These are phyloP conservation scores for Lasaia peninsularis DNA, from an alignment of 1,140 invertebrate genomes.

Conservation along the genomic window DNA sequence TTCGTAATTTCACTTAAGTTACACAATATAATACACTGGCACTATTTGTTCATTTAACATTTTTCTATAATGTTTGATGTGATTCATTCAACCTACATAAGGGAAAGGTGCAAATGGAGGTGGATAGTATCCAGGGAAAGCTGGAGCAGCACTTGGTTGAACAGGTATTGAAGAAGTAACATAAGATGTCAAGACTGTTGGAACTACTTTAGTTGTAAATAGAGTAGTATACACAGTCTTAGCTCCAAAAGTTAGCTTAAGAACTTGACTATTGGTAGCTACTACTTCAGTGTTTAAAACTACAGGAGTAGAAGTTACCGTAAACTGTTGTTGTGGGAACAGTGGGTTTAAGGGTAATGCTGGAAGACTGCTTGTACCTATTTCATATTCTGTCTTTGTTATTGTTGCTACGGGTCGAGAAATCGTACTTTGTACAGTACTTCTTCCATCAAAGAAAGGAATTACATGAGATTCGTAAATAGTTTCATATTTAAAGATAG, in stretches of 20 bases:
- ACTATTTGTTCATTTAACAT: conserved; percentile 10
- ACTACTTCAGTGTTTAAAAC: conserved; percentile 88
- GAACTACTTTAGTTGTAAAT: conserved; percentile 90
- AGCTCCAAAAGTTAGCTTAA: conserved; percentile 92
- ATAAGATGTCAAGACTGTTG: conserved; percentile 89
- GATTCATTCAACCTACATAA: conserved; percentile 81
- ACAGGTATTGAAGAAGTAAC: conserved; percentile 87
- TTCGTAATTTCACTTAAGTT: conserved; percentile 11
- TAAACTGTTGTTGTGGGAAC: conserved; percentile 83
- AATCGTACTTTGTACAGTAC: conserved; percentile 86
- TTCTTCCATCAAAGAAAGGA: conserved; percentile 85
- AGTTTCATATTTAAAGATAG: conserved; percentile 86
- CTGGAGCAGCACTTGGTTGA: conserved; percentile 79
- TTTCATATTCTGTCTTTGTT: conserved; percentile 86
- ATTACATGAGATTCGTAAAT: conserved; percentile 89
- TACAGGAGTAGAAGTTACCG: conserved; percentile 88
- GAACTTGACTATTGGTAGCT: conserved; percentile 87
- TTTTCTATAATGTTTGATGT: conserved; percentile 10
- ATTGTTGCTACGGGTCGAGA: conserved; percentile 86
- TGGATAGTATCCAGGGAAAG: conserved; percentile 85
- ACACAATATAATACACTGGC: conserved; percentile 6
- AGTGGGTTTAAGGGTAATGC: conserved; percentile 76
- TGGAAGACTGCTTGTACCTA: conserved; percentile 84
- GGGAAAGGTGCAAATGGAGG: conserved; percentile 85
- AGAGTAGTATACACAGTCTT: conserved; percentile 92